Base-by-base conservation (phyloP, 2,888 invertebrate genomes). In the Erannis defoliaria region DNA sequence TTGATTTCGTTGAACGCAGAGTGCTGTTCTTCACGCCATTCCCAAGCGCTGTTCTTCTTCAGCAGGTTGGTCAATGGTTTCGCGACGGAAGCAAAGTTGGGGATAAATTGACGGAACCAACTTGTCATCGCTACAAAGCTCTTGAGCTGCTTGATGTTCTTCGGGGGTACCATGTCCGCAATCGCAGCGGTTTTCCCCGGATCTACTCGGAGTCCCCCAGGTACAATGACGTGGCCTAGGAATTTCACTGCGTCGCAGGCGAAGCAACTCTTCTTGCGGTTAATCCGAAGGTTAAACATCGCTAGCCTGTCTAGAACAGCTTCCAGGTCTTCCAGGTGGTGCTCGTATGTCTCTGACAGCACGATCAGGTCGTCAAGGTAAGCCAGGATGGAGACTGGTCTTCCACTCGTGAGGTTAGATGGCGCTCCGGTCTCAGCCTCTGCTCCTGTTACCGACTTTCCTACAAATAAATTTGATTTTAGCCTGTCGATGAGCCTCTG, bases 121-220 rank as follows among this genome's bases (percentile, higher is more conserved):
- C 63, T 63, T 0, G 65, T 49, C 26, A 60, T 66, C 16, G 58
- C 55, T 10, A 64, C 16, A 26, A 68, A 66, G n/a, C 29, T 26
- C 26, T 48, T 55, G 16, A 55, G 18, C 18, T 55, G 55, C 23
- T 31, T 55, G 1, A 55, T 14, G n/a, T 55, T 48, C 40, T 54
- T 29, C 0, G 78, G 77, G 0, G 59, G 6, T 19, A 62, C 23
- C 61, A 77, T 73, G 16, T 71, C 40, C 0, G 37, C 12, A 0
- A 82, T 75, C 0, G 76, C 78, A 0, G 69, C 10, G 0, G 71
- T 75, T 50, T 81, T 80, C 0, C 71, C 73, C 0, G 77, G 73
- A 45, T 82, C 77, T 45, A 9, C 50, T 3, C 10, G 35, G 4
- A 50, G 6, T 5, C 79, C 78, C 2, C 71, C 71, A 4, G 66